phyloP scores from a whole-genome alignment of 53 echinoderm and acorn worm genomes.

The Stichopus horrens region DNA sequence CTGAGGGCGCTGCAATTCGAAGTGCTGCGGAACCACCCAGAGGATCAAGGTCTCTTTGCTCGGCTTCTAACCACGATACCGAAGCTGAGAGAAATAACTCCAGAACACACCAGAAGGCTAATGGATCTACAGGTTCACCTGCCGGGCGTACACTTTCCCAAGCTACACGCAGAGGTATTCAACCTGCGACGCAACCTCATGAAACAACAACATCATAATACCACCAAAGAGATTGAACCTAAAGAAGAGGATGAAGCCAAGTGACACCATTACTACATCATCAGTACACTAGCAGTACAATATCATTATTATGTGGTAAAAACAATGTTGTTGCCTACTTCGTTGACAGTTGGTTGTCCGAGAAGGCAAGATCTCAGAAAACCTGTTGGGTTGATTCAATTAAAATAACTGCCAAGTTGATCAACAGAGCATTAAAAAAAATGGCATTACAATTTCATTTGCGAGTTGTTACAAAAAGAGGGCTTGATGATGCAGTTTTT shows the following conservation, averaged over 20 bases:
- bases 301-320: too few species aligned
- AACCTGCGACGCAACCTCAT: constrained; percentile 63
- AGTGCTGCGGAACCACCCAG: constrained; percentile 81
- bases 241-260: not conserved
- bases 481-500: too few species aligned
- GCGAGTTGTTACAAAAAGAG: too few species aligned
- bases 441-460: too few species aligned
- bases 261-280: not conserved
- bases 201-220: not conserved
- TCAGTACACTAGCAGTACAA: too few species aligned
- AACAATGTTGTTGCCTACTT: too few species aligned
- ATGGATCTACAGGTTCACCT: constrained; percentile 96
- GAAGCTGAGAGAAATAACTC: constrained; percentile 92
- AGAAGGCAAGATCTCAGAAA: too few species aligned
- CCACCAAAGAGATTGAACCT: not conserved
- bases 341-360: too few species aligned
- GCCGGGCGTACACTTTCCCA: constrained; percentile 83
- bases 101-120: constrained; percentile 88
- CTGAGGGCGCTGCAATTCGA: constrained; percentile 86
- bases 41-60: constrained; percentile 78
- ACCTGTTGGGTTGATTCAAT: too few species aligned
- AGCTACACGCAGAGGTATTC: constrained; percentile 93
- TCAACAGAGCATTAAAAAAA: too few species aligned
- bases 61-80: constrained; percentile 93
- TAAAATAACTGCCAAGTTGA: too few species aligned